Base-by-base conservation (phyloP, 2,888 invertebrate genomes). In the Aspidiotus rigidus region DNA sequence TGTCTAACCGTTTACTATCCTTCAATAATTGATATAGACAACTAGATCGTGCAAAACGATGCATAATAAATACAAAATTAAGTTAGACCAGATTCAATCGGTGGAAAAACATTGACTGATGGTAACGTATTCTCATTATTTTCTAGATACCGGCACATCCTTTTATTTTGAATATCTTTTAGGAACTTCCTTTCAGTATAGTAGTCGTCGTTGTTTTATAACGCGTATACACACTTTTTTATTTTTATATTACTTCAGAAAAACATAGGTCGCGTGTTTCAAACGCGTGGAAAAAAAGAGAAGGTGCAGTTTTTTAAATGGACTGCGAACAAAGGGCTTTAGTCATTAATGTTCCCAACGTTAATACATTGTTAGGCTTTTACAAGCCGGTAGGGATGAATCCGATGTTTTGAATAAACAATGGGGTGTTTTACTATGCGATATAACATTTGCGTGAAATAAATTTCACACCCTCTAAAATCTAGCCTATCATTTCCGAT, bases 391-490 rank as follows among this genome's bases (percentile, higher is more conserved):
- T 54, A 64, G 64, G 64, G 64, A 64, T 64, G 64, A 64, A 55
- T 55, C 54, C 64, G 64, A 64, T 64, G 64, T 64, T 64, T 28
- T 41, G 54, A 55, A 64, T 64, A 64, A 64, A 64, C 64, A 64
- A 64, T 64, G 55, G 64, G 64, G 64, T 55, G 49, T 2, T 49
- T 49, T 49, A 49, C 49, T 49, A 49, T 64, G 15, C 64, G 41
- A 55, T 54, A 53, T 64, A 54, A 64, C 64, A 64, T 56, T 64
- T 40, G 64, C 64, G 64, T 49, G 49, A 49, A 64, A 64, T 64
- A 64, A 64, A 64, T 64, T 64, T 64, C 55, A 64, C 64, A 64
- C 64, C 64, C 64, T 64, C 64, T 64, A 64, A 64, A 64, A 64
- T 64, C 64, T 16, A 64, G 39, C 64, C 54, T 64, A 64, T 64